Evolutionary conservation across 1,140 invertebrate genomes (phyloP), one percentile per base, ranked within the genome.

Genomic region (Heterodera schachtii): DNA sequence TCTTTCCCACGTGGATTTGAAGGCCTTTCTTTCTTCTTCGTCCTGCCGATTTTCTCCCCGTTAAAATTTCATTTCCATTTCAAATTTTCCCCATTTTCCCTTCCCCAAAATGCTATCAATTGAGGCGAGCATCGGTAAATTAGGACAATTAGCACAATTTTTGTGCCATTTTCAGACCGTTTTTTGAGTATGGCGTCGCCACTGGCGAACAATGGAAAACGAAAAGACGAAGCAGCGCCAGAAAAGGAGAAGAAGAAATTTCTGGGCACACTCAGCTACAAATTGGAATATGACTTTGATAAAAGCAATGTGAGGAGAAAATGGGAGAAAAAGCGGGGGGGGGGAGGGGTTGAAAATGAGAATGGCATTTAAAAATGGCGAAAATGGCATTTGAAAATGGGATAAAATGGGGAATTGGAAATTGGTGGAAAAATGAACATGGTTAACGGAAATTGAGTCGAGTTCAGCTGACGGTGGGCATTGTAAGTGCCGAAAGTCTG

Each of bases 251-350:
- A 90, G 83, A 89, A 89, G 74, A 90, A 90, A 73, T 90, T 88
- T 70, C 84, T 90, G 8, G 88, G 90, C 31, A 73, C 84, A 46
- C 84, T 90, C 11, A 79, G 80, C 43, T 90, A 86, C 77, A 90
- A 88, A 94, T 93, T 99, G 90, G 97, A 99, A 90, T 99, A 99
- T 91, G 97, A 99, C 91, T 99, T 99, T 93, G 98, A 98, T 91
- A 96, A 96, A 84, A 98, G 96, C 92, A 81, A 49, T 70, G 80
- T 81, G 79, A 79, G 47, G 43, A 80, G 43, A 9, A 44, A 60
- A 21, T 11, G 6, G 3, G 11, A 75, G 8, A 19, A 75, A 66
- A 75, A 11, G 11, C 57, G n/a, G n/a, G n/a, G n/a, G n/a, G n/a
- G n/a, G n/a, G n/a, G n/a, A n/a, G n/a, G n/a, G n/a, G n/a, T n/a